Base-by-base conservation (phyloP, 2,888 invertebrate genomes). In the Ectemnius continuus region DNA sequence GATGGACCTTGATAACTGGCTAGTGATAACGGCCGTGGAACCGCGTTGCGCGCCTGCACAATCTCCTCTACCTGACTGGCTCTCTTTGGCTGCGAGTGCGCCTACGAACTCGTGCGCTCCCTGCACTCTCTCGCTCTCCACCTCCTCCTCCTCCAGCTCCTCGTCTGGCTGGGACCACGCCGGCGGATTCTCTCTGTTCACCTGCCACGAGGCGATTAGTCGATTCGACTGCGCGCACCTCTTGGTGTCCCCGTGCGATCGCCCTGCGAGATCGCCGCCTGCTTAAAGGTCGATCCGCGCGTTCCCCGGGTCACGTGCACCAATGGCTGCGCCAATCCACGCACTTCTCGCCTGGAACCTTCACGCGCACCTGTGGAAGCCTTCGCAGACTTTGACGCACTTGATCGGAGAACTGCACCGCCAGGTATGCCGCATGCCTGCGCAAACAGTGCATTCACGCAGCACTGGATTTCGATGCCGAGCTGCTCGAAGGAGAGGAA, bases 231-330 rank as follows among this genome's bases (percentile, higher is more conserved):
- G 79, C 45, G 36, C 60, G 28, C 26, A 28, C 26, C 58, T 36
- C 36, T 58, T 58, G 20, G 13, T 58, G 13, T 58, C 58, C 18
- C 18, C 52, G 16, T 13, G 20, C 58, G 28, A 45, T 56, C 64
- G 47, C 61, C 20, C 36, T 36, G 36, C 36, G 36, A 36, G n/a
- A 60, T 64, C 61, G 48, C 64, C 68, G 66, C 28, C 58, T 61
- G 60, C 73, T 62, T 79, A 69, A 79, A 79, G 79, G 68, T 76
- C 46, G 79, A 61, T 80, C 76, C 74, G 76, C 78, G 76, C 71
- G 76, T 72, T 73, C 65, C 52, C 16, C 45, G 58, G 28, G 62
- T 78, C 73, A 72, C 72, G 75, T 68, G 72, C 73, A 70, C 66
- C 76, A 64, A 72, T 72, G 28, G 60, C 66, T 23, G 59, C 36